Evolutionary conservation across 2,797 vertebrate genomes (phyloP).

Genomic region (Coregonus suidteri): DNA sequence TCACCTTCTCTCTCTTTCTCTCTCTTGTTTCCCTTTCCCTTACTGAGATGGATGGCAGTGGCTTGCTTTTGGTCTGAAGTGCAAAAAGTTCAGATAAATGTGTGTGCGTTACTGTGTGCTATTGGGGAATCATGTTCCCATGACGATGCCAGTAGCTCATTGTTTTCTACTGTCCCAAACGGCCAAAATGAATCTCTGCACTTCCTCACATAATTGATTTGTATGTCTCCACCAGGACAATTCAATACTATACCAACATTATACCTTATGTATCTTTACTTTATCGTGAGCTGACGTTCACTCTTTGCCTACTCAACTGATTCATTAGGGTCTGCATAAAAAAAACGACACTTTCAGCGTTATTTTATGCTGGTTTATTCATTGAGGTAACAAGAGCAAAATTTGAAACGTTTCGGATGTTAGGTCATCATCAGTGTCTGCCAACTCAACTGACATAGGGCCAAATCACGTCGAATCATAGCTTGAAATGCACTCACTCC

Average conservation of each 20-base stretch:
- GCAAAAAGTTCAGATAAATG: constrained; percentile 59
- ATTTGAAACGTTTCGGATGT: too few relatives aligned
- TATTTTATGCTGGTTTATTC: too few relatives aligned
- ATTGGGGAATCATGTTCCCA: constrained; percentile 57
- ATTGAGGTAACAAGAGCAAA: too few relatives aligned
- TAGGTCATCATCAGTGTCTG: too few relatives aligned
- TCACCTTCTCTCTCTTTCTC: constrained; percentile 15
- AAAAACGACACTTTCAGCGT: too few relatives aligned
- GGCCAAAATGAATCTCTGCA: not conserved
- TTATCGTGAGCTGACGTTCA: too few relatives aligned
- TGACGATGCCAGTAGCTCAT: constrained; percentile 38
- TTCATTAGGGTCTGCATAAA: too few relatives aligned
- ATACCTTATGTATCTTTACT: not conserved
- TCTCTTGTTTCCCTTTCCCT: constrained; percentile 52
- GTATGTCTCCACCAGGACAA: not conserved
- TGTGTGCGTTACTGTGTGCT: constrained; percentile 45
- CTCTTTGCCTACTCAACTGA: too few relatives aligned
- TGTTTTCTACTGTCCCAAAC: constrained; percentile 32
- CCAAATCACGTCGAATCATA: too few relatives aligned
- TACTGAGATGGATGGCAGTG: constrained; percentile 62
- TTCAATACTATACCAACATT: not conserved
- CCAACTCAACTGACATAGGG: too few relatives aligned
- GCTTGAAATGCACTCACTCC: too few relatives aligned
- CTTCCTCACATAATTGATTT: too few relatives aligned
- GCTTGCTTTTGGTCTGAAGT: constrained; percentile 54